Conservation (phyloP, 2,113 vertebrate genomes). For the Cephalopterus ornatus region DNA sequence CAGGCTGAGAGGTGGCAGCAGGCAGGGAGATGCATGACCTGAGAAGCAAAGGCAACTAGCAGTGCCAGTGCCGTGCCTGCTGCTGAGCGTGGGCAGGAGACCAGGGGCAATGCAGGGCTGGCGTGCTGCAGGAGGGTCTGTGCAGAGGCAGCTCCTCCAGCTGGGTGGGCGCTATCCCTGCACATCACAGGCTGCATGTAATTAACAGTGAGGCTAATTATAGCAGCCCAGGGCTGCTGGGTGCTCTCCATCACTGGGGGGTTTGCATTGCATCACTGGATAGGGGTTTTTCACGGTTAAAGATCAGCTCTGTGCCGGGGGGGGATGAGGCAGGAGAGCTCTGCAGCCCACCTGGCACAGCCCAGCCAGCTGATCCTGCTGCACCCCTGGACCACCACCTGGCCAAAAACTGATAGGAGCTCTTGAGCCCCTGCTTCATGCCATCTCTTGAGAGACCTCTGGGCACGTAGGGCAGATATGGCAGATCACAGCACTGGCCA, state of each 20-base stretch:
- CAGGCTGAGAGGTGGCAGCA: neutral
- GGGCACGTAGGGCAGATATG: neutral
- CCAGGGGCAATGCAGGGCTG: neutral
- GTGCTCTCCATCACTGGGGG: neutral
- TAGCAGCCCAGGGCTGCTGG: neutral
- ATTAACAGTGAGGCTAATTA: neutral
- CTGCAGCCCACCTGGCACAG: fast-evolving
- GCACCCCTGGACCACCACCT: neutral
- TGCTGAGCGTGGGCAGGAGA: neutral
- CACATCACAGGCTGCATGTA: neutral
- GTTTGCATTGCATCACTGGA: neutral
- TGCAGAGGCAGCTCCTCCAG: neutral
- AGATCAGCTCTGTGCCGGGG: fast-evolving
- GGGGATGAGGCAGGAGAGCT: neutral
- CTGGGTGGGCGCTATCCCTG: neutral
- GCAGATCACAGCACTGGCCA: neutral
- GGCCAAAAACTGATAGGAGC: neutral
- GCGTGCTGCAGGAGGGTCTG: neutral
- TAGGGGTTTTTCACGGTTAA: neutral
- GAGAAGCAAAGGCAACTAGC: neutral
- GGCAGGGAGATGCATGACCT: neutral
- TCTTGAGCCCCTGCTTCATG: neutral
- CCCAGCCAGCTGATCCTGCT: neutral
- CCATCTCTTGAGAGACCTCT: neutral
- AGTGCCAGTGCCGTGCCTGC: neutral